phyloP scores from a whole-genome alignment of 2,797 vertebrate genomes.

The Gallinago solitaria region DNA sequence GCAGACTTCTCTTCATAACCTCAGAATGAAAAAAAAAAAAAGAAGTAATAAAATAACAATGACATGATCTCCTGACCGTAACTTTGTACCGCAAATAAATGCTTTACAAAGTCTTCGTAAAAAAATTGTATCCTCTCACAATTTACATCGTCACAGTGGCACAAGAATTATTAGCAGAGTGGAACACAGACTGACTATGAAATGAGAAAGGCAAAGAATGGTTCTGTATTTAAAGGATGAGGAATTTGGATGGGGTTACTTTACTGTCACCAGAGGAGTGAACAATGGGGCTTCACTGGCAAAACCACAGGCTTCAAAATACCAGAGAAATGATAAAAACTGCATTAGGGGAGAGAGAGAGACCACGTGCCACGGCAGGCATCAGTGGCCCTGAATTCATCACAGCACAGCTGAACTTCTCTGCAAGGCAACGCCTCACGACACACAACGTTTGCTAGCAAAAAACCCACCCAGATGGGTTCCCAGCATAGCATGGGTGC shows the following conservation, averaged over 20 bases:
- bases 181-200: neutral
- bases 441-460: rapidly evolving
- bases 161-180: neutral
- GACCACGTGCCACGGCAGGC: neutral
- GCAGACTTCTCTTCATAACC: neutral
- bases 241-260: neutral
- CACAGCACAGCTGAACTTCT: neutral
- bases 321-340: neutral
- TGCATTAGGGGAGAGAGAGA: neutral
- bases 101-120: neutral
- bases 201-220: neutral
- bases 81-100: neutral
- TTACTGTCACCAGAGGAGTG: neutral
- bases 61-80: no score
- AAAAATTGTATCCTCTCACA: neutral
- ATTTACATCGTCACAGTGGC: rapidly evolving
- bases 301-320: neutral
- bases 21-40: neutral
- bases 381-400: neutral
- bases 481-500: rapidly evolving
- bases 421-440: rapidly evolving
- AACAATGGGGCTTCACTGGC: neutral
- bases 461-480: neutral
- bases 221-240: neutral
- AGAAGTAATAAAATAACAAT: no score